Evolutionary conservation across 2,888 invertebrate genomes (phyloP).

Genomic region (Hermaeophaga mercurialis): DNA sequence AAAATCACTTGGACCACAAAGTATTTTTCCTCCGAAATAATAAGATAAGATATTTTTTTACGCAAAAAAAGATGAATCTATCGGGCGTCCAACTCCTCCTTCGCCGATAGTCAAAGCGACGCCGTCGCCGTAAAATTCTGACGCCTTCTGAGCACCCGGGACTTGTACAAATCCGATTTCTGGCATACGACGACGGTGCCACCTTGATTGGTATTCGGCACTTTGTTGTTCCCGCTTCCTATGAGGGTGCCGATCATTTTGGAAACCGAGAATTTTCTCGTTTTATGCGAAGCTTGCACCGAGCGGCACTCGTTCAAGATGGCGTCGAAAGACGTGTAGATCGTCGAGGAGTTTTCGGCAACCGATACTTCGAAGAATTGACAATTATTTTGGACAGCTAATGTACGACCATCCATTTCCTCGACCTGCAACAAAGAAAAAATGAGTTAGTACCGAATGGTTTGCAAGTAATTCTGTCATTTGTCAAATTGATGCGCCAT

Average conservation of each 20-base stretch:
- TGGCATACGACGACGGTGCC: constrained; percentile 67
- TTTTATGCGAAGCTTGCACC: constrained; percentile 59
- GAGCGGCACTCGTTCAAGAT: constrained; percentile 69
- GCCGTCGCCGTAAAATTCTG: constrained; percentile 67
- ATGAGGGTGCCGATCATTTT: constrained; percentile 80
- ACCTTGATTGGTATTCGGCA: constrained; percentile 57
- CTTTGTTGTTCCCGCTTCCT: constrained; percentile 58
- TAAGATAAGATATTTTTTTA: not conserved
- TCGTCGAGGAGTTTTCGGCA: constrained; percentile 75
- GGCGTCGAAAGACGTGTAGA: constrained; percentile 75
- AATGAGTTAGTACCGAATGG: too few relatives aligned
- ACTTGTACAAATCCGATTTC: constrained; percentile 64
- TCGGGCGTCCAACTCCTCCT: constrained; percentile 47
- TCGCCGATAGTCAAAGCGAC: constrained; percentile 68
- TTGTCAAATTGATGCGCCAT: too few relatives aligned
- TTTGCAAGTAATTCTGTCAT: too few relatives aligned
- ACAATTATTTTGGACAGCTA: constrained; percentile 70
- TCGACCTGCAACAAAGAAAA: constrained; percentile 65
- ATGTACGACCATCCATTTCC: constrained; percentile 71
- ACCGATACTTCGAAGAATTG: constrained; percentile 83
- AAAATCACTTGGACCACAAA: not conserved
- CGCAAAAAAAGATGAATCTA: constrained; percentile 31
- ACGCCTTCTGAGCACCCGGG: constrained; percentile 62
- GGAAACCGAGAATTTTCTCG: constrained; percentile 76
- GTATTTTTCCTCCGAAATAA: not conserved